A percentile compares a stretch with the other conserved stretches of the same genome.
Conservation (phyloP, 2,113 vertebrate genomes). For the Rhipidura dahli region DNA sequence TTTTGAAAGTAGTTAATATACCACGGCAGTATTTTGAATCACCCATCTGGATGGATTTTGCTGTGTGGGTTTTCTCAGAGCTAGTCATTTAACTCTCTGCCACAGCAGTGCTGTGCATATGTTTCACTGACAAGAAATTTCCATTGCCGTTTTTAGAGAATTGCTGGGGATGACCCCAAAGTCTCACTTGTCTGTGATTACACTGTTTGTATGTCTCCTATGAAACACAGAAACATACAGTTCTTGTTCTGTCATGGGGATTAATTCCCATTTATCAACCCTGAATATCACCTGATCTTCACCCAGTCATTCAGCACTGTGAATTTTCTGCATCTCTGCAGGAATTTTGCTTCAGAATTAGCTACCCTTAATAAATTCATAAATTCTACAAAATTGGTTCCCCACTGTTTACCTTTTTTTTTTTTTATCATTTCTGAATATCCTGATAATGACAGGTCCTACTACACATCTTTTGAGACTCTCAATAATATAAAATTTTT, state of each 20-base stretch:
- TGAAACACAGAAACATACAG: background rate
- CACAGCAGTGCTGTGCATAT: background rate
- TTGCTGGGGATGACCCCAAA: background rate
- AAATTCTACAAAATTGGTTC: background rate
- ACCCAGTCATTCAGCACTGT: background rate
- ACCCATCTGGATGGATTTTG: background rate
- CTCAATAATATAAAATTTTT: background rate
- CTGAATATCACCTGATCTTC: background rate
- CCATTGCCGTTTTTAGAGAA: background rate
- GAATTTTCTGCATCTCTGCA: background rate
- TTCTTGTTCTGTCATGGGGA: background rate
- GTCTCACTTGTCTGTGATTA: background rate
- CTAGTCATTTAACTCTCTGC: background rate
- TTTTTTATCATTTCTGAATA: background rate
- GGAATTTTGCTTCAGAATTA: background rate
- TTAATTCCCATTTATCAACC: background rate
- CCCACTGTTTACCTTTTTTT: background rate
- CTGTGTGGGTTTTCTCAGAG: conserved; percentile 1
- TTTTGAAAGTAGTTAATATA: background rate
- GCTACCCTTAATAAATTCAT: background rate
- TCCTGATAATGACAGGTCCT: background rate
- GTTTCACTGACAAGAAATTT: background rate
- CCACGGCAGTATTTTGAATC: background rate
- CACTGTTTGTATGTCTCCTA: background rate
- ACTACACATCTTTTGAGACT: background rate